Evolutionary conservation across 2,113 vertebrate species (phyloP), one percentile per base, ranked within the genome.

Genomic region (Psilopsiagon aurifrons): DNA sequence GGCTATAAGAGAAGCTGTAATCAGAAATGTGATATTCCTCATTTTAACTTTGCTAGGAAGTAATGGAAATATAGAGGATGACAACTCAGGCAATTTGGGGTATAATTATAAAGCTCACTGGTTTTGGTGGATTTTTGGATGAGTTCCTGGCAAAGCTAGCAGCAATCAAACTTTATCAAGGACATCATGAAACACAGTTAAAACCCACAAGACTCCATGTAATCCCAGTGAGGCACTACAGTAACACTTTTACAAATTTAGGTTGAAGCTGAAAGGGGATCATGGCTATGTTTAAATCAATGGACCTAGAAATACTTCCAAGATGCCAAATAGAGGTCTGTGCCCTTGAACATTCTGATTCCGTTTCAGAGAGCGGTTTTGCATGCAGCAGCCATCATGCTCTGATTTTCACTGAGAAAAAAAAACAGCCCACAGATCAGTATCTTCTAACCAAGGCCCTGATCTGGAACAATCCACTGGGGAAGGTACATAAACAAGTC

Each of bases 111-210:
- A 52, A 90, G 37, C 37, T 82, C 55, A 59, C 18, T n/a, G 27
- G 11, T 17, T 84, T 85, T 17, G 4, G 39, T 70, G 51, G 39
- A 59, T 14, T 55, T 64, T 90, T 78, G 29, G 31, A 70, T 83
- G 16, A 94, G 20, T 27, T 57, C 77, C 73, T 95, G 90, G 33
- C 12, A 78, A 94, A 92, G 77, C n/a, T 51, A 70, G 11, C 16
- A 90, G 41, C 46, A 90, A 93, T 83, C 51, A 83, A 60, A 94
- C 64, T 93, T 92, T 79, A 90, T 75, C 73, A 93, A 94, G 51
- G 94, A 84, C 69, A 49, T 86, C 70, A 54, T 1, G 7, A 90
- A 51, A 60, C 17, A 59, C 46, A 91, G 31, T 70, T 78, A 85
- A 49, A 90, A 79, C 5, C 9, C 25, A 27, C 24, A 77, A 59